These are phyloP conservation scores for Erythrolamprus reginae DNA, from an alignment of 2,113 vertebrate genomes.

Conservation along the genomic window DNA sequence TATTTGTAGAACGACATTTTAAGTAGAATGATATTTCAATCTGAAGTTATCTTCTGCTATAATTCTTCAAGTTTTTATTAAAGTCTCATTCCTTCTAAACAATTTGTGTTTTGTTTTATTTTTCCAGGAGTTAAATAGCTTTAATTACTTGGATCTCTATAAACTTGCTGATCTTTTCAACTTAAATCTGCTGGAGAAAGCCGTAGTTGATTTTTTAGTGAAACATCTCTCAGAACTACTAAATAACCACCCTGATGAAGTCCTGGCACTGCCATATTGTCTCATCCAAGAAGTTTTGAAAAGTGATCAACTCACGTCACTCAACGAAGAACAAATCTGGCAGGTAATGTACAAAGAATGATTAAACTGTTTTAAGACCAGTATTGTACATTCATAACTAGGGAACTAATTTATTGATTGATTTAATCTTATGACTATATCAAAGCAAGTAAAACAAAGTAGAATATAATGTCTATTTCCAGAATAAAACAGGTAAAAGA, in stretches of 20 bases:
- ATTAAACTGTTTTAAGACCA: constrained; percentile 33
- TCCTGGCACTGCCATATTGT: constrained; percentile 86
- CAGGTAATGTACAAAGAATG: constrained; percentile 75
- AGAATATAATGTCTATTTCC: neutral
- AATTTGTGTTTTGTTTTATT: constrained; percentile 51
- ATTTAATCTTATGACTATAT: neutral
- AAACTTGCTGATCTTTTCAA: constrained; percentile 96
- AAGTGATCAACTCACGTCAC: constrained; percentile 92
- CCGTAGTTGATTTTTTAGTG: constrained; percentile 92
- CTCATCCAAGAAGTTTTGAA: constrained; percentile 93
- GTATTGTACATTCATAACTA: constrained; percentile 14
- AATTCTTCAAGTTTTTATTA: neutral
- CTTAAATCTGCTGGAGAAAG: constrained; percentile 90
- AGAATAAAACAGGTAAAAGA: neutral
- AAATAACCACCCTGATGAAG: constrained; percentile 84
- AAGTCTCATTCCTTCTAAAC: constrained; percentile 38
- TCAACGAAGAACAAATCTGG: constrained; percentile 96
- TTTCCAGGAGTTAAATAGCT: constrained; percentile 89
- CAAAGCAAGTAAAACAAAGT: neutral
- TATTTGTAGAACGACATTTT: neutral
- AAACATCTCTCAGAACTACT: constrained; percentile 92
- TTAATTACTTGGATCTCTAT: constrained; percentile 98
- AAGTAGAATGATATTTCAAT: neutral
- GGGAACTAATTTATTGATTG: neutral
- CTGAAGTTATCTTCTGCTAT: constrained; percentile 26